Evolutionary conservation across 1,140 invertebrate genomes (phyloP), one percentile per base, ranked within the genome.

Genomic region (Caenorhabditis remanei): DNA sequence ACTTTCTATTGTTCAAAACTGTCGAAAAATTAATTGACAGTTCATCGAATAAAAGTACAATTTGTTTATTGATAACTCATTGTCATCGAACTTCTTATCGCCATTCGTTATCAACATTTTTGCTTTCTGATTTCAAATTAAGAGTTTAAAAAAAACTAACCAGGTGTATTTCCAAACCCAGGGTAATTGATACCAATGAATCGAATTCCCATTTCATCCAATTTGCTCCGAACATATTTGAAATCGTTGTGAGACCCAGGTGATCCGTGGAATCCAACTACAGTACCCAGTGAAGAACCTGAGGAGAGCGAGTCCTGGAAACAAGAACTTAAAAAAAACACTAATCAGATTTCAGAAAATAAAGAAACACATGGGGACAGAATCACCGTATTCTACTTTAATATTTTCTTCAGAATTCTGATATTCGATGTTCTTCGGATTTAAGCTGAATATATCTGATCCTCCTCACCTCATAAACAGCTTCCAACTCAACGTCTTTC

Each of bases 181-280:
- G 88, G 88, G 61, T 84, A 89, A 63, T 89, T 89, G 83, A 89
- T 40, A 46, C 88, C 88, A 48, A 89, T 89, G 40, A 89, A 89
- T 46, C 88, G 88, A 65, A 89, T 89, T 11, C 21, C 24, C 46
- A 71, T 41, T 14, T 87, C 40, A 21, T 87, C n/a, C 71, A 89
- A 46, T 13, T 55, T 53, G 19, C 86, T 87, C 11, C 63, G n/a
- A 24, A 89, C 41, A 55, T 89, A 89, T 56, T 89, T 89, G 84
- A 85, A 89, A 63, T 89, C 88, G 19, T 86, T 86, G 71, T 89
- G 88, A 21, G 88, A 89, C 40, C 88, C 88, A 46, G 88, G 88
- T 16, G 88, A 67, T 58, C 88, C 88, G 32, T 89, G 88, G 46
- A 89, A 46, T 24, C 41, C 88, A 21, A 89, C 75, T 40, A 89